Percentiles rank a stretch among this genome's conserved stretches.
These are phyloP conservation scores for Cygnus buccinator DNA, from an alignment of 2,113 vertebrate genomes.

Conservation along the genomic window DNA sequence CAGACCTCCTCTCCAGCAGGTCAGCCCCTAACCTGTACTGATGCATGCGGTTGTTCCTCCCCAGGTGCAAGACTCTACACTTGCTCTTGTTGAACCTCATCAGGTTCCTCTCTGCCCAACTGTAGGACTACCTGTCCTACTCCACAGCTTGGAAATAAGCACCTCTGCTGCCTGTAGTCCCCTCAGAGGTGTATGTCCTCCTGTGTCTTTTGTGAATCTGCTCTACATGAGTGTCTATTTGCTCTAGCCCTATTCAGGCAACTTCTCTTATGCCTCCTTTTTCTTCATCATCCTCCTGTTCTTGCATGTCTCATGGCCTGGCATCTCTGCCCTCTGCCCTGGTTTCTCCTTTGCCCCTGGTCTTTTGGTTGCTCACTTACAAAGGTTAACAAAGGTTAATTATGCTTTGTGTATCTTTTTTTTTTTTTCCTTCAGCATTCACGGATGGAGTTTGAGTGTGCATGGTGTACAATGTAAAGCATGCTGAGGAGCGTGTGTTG, in stretches of 20 bases:
- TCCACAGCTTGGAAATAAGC: no score
- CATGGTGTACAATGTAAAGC: not conserved
- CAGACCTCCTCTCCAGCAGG: no score
- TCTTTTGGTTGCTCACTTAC: not conserved
- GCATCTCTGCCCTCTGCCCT: not conserved
- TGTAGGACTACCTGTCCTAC: not conserved
- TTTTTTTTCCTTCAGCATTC: not conserved
- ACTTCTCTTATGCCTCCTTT: not conserved
- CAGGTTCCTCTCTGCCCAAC: no score
- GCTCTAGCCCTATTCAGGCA: not conserved
- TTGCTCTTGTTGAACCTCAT: no score
- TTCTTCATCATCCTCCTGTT: not conserved
- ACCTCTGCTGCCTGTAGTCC: not conserved
- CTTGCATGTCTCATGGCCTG: not conserved
- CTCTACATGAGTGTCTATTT: not conserved
- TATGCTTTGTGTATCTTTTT: no score
- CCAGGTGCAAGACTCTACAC: no score
- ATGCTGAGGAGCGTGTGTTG: not conserved
- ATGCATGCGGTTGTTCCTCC: no score
- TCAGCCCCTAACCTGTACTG: no score
- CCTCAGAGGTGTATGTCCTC: fast-evolving
- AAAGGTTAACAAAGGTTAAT: not conserved
- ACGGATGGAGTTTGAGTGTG: fast-evolving
- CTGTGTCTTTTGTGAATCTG: not conserved
- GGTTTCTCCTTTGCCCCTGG: not conserved